A percentile compares a stretch with the other conserved stretches of the same genome.
phyloP scores from a whole-genome alignment of 2,888 invertebrate species.

The Hydraecia micacea region DNA sequence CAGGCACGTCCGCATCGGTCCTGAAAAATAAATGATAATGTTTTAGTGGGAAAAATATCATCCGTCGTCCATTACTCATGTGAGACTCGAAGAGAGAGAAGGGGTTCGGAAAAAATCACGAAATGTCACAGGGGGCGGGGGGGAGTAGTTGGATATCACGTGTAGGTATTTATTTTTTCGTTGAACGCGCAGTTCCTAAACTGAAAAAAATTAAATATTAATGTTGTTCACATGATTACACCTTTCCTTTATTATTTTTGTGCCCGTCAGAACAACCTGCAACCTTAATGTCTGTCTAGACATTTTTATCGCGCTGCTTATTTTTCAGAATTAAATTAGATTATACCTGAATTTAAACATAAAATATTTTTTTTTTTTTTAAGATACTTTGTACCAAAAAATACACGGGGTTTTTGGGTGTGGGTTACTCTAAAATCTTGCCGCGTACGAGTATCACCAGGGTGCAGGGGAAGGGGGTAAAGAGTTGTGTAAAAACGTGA shows the following conservation, averaged over 20 bases:
- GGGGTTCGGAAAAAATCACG: neutral
- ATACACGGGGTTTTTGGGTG: no score
- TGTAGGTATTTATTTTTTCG: neutral
- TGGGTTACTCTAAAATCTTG: no score
- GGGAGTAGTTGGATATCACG: no score
- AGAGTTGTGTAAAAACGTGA: no score
- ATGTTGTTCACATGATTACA: no score
- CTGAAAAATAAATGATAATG: constrained; percentile 79
- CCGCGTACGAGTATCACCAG: no score
- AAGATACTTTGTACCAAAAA: no score
- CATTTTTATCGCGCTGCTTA: no score
- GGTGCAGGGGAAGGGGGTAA: no score
- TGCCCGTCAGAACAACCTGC: neutral
- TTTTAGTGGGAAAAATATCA: neutral
- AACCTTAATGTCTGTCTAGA: no score
- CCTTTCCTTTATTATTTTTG: neutral
- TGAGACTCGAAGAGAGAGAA: neutral
- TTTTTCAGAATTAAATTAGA: neutral
- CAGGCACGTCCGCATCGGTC: constrained; percentile 91
- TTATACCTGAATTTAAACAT: neutral
- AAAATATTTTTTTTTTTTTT: neutral
- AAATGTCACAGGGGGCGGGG: neutral
- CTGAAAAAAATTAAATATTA: neutral
- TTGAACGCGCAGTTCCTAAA: neutral
- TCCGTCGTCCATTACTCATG: neutral